These are phyloP conservation scores for Drosophila seguyi DNA, from an alignment of 1,140 invertebrate species.

Conservation along the genomic window DNA sequence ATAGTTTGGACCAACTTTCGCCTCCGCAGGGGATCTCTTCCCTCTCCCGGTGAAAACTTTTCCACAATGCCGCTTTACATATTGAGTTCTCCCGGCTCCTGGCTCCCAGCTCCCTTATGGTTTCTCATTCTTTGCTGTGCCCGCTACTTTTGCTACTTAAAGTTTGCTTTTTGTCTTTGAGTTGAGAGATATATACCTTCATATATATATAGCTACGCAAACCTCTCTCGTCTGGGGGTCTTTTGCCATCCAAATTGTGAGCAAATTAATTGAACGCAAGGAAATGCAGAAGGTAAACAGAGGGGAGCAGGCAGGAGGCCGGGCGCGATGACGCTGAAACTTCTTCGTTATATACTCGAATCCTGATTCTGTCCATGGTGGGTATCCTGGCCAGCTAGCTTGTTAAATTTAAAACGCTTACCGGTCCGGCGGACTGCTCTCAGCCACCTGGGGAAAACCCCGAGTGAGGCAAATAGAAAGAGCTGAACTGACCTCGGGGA, in stretches of 20 bases:
- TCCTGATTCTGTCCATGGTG: constrained; percentile 33
- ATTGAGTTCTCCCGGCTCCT: constrained; percentile 11
- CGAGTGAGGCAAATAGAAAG: constrained; percentile 29
- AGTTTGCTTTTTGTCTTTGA: constrained; percentile 80
- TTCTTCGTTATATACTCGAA: constrained; percentile 38
- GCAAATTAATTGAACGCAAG: constrained; percentile 84
- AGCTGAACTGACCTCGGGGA: constrained; percentile 33
- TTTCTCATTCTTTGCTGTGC: constrained; percentile 27
- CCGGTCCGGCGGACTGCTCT: constrained; percentile 17
- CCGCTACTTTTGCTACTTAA: constrained; percentile 76
- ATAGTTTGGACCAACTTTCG: constrained; percentile 73
- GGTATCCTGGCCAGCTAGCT: constrained; percentile 57
- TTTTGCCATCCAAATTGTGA: constrained; percentile 73
- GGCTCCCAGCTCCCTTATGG: constrained; percentile 1
- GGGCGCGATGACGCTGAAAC: constrained; percentile 33
- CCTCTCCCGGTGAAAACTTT: constrained; percentile 55
- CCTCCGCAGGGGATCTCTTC: constrained; percentile 53
- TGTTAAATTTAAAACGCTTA: constrained; percentile 77
- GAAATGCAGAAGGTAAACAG: constrained; percentile 78
- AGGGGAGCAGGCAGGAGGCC: background rate
- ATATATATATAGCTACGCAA: background rate
- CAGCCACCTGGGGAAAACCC: constrained; percentile 25
- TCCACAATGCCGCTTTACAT: constrained; percentile 66
- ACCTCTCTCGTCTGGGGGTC: constrained; percentile 25
- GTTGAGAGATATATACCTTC: constrained; percentile 22